Percentiles rank a stretch among this genome's conserved stretches.
phyloP scores from a whole-genome alignment of 2,113 vertebrate species.

The human (Homo sapiens) region DNA sequence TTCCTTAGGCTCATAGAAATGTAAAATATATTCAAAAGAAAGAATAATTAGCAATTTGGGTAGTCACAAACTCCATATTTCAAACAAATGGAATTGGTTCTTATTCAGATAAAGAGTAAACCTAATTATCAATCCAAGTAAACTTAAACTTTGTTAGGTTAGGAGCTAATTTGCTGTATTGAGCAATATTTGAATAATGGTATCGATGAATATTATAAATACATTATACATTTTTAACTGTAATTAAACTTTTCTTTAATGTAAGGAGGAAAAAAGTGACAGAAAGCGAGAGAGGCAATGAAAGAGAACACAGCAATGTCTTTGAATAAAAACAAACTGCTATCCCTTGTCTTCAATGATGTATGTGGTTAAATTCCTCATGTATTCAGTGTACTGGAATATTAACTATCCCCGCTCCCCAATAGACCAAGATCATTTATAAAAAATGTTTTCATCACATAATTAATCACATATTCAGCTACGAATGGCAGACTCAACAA shows the following conservation, averaged over 20 bases:
- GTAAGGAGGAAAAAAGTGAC: neutral
- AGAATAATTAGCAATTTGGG: neutral
- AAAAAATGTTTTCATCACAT: neutral
- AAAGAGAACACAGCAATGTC: slow-evolving; percentile 41
- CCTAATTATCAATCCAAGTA: slow-evolving; percentile 7
- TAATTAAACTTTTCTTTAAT: neutral
- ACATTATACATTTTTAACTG: neutral
- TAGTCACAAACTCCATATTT: neutral
- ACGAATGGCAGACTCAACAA: neutral
- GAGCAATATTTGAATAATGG: slow-evolving; percentile 20
- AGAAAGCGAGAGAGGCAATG: neutral
- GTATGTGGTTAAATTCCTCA: neutral
- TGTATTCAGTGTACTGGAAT: neutral
- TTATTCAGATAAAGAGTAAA: slow-evolving; percentile 16
- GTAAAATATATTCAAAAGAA: slow-evolving; percentile 11
- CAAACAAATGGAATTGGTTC: neutral
- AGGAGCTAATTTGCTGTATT: neutral
- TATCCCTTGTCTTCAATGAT: neutral
- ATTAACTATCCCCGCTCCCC: neutral
- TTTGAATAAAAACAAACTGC: neutral
- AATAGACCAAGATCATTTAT: neutral
- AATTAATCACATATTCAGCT: neutral
- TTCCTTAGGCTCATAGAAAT: neutral
- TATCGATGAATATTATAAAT: slow-evolving; percentile 1
- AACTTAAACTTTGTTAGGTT: slow-evolving; percentile 1